A percentile compares a stretch with the other conserved stretches of the same genome.
phyloP scores from a whole-genome alignment of 2,888 invertebrate species.

The Lithosia quadra region DNA sequence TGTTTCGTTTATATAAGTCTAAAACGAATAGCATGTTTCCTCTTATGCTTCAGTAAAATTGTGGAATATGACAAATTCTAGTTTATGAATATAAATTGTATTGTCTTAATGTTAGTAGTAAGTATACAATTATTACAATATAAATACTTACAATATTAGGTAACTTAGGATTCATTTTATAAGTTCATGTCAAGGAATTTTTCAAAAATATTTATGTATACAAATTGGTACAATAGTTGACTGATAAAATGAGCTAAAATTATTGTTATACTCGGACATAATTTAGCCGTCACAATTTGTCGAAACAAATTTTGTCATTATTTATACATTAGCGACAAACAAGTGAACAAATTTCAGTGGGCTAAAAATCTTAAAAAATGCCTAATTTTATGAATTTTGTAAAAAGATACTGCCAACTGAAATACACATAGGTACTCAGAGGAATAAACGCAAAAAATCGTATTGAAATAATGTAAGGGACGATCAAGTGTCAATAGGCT shows the following conservation, averaged over 20 bases:
- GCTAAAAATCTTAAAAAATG: background rate
- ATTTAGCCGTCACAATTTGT: background rate
- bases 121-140: no score
- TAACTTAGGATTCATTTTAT: no score
- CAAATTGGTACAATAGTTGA: background rate
- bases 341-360: background rate
- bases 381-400: background rate
- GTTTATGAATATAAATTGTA: no score
- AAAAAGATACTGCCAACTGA: background rate
- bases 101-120: no score
- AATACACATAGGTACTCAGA: no score
- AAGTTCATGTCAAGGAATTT: no score
- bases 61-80: no score
- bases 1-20: background rate
- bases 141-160: no score
- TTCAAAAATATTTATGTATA: no score
- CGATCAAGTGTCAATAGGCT: no score
- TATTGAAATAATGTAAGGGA: no score
- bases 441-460: no score
- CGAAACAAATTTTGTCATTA: slow-evolving; percentile 1
- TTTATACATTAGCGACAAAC: background rate
- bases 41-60: background rate
- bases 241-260: background rate
- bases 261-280: background rate
- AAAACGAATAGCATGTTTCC: background rate